Evolutionary conservation across 1,140 invertebrate genomes (phyloP).

Genomic region (Chrysomallon squamiferum): DNA sequence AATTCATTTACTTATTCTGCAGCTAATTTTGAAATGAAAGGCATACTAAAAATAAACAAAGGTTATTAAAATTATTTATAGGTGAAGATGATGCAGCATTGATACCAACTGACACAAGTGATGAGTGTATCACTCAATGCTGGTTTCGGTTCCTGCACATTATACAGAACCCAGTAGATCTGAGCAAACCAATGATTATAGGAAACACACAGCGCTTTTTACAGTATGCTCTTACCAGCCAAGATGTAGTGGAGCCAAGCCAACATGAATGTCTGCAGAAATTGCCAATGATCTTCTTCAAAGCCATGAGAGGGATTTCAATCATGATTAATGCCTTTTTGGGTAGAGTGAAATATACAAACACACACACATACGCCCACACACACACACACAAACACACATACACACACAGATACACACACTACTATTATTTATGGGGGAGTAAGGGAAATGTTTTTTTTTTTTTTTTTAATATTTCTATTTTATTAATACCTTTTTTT

Average conservation of each 20-base stretch:
- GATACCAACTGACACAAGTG: slow-evolving; percentile 82
- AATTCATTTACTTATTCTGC: too few relatives aligned
- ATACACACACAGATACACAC: too few relatives aligned
- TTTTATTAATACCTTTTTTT: too few relatives aligned
- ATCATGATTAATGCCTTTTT: slow-evolving; percentile 94
- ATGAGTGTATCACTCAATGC: slow-evolving; percentile 88
- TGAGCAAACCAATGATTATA: slow-evolving; percentile 85
- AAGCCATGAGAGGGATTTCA: slow-evolving; percentile 92
- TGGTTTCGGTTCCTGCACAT: slow-evolving; percentile 95
- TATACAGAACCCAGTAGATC: slow-evolving; percentile 91
- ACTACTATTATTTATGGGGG: too few relatives aligned
- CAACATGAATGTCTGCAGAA: slow-evolving; percentile 88
- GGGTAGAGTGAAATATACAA: too few relatives aligned
- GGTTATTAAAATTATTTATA: too few relatives aligned
- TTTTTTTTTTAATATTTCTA: too few relatives aligned
- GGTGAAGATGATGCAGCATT: slow-evolving; percentile 84
- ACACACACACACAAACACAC: too few relatives aligned
- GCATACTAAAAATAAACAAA: too few relatives aligned
- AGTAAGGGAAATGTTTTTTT: too few relatives aligned
- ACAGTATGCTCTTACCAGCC: slow-evolving; percentile 64
- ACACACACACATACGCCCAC: too few relatives aligned
- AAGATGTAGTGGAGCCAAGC: slow-evolving; percentile 75
- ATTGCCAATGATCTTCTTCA: slow-evolving; percentile 89
- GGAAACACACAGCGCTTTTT: slow-evolving; percentile 86
- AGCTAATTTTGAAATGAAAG: too few relatives aligned